These are phyloP conservation scores for Malurus alboscapulatus DNA, from an alignment of 2,113 vertebrate species.

Conservation along the genomic window DNA sequence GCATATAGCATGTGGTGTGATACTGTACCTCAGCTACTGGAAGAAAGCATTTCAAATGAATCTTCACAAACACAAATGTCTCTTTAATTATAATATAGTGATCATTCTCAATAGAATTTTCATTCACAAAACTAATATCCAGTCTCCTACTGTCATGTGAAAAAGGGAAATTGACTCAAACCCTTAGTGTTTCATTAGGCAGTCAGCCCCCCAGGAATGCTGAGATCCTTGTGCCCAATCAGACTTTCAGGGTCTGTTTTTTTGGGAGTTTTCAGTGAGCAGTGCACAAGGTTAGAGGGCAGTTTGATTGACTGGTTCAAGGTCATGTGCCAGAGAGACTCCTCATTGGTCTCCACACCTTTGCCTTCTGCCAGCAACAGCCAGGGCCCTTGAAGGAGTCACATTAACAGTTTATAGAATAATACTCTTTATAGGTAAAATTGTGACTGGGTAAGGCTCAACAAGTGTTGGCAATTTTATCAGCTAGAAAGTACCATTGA, in stretches of 20 bases:
- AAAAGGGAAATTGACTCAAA: neutral
- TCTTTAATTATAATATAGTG: neutral
- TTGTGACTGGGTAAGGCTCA: neutral
- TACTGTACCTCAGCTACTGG: neutral
- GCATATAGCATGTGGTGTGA: neutral
- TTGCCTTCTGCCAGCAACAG: neutral
- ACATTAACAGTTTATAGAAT: neutral
- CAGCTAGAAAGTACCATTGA: neutral
- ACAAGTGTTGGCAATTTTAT: neutral
- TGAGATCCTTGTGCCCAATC: neutral
- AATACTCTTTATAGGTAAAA: neutral
- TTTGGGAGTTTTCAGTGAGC: neutral
- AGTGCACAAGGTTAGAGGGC: neutral
- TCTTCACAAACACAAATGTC: neutral
- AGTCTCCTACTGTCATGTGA: neutral
- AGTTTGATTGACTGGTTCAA: neutral
- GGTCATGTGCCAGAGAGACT: neutral
- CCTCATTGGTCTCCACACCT: neutral
- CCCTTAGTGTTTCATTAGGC: neutral
- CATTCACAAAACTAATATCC: neutral
- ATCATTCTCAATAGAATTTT: neutral
- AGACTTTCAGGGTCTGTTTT: neutral
- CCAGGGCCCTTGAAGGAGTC: neutral
- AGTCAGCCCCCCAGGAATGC: neutral
- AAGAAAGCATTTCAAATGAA: neutral